Conservation (phyloP, 37 sponge, comb jelly and placozoan species). For the Lycopodina hypogea region DNA sequence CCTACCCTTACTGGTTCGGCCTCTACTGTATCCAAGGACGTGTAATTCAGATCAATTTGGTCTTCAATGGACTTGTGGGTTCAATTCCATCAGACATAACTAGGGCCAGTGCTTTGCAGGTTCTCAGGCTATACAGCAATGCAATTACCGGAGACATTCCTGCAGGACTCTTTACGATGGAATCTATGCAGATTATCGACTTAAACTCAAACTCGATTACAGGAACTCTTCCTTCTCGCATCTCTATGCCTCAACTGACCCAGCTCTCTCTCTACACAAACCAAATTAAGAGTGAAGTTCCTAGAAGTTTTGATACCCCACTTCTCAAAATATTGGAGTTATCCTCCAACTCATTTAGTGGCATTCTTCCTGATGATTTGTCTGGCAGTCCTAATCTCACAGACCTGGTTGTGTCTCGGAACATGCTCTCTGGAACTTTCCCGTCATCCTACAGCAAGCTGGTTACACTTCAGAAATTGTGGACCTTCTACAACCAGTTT, state of each 20-base stretch:
- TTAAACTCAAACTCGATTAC: conserved; percentile 46
- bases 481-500: conserved; percentile 65
- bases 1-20: conserved; percentile 55
- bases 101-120: conserved; percentile 43
- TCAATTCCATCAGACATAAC: conserved; percentile 45
- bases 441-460: conserved; percentile 52
- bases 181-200: conserved; percentile 48
- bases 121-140: conserved; percentile 52
- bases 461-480: conserved; percentile 32
- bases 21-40: conserved; percentile 61
- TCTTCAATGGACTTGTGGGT: conserved; percentile 61
- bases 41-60: conserved; percentile 55
- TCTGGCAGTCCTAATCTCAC: not conserved
- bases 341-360: conserved; percentile 40
- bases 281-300: conserved; percentile 47
- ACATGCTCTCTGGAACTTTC: conserved; percentile 55
- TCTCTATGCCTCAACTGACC: conserved; percentile 49
- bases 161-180: conserved; percentile 30
- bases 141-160: conserved; percentile 43
- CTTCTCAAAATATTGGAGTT: conserved; percentile 47
- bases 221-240: conserved; percentile 30
- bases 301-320: conserved; percentile 51
- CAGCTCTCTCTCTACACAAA: conserved; percentile 49
- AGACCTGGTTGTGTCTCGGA: conserved; percentile 46
- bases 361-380: conserved; percentile 27